phyloP scores from a whole-genome alignment of 2,113 vertebrate genomes.

The Leucosticte australis region DNA sequence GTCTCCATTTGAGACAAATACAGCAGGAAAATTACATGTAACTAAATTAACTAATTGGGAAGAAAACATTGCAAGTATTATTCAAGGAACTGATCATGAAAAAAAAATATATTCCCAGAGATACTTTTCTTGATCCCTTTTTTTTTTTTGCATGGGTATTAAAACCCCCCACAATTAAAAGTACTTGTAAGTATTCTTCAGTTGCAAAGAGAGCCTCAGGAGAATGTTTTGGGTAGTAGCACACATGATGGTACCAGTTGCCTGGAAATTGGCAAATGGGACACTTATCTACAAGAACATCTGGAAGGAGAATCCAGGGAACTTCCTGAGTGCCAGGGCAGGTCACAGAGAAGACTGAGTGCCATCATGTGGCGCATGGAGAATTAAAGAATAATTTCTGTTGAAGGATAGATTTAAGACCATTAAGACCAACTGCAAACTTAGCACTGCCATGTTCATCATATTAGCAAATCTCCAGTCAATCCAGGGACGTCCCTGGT shows the following conservation, averaged over 20 bases:
- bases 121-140: neutral
- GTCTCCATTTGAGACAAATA: slow-evolving; percentile 7
- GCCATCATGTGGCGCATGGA: neutral
- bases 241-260: neutral
- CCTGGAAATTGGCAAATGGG: neutral
- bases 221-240: neutral
- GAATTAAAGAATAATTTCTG: neutral
- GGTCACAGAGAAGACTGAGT: neutral
- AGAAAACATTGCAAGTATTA: slow-evolving; percentile 3
- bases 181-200: neutral
- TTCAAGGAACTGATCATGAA: neutral
- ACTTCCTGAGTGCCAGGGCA: neutral
- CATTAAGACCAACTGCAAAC: neutral
- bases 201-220: neutral
- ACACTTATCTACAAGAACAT: neutral
- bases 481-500: too few species aligned
- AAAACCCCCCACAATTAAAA: neutral
- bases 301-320: neutral
- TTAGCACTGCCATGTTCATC: neutral
- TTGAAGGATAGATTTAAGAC: neutral
- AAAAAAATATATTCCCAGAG: neutral
- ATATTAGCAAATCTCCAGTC: neutral
- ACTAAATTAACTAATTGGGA: slow-evolving; percentile 25
- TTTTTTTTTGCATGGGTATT: neutral
- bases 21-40: neutral